Evolutionary conservation across 2,888 invertebrate species (phyloP).

Genomic region (Drosophila borealis): DNA sequence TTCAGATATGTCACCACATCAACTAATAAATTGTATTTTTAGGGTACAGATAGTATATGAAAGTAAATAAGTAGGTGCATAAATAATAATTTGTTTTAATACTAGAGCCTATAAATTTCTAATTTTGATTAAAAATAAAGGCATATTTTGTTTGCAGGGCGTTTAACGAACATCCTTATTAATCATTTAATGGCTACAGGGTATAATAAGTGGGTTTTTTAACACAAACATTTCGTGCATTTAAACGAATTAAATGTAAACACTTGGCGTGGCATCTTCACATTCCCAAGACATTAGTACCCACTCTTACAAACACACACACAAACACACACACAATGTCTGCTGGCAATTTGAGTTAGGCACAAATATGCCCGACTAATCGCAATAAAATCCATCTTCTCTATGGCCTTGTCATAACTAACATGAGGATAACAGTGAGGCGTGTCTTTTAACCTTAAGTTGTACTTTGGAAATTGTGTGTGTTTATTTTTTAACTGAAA

Average conservation of each 20-base stretch:
- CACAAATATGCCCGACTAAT: conserved; percentile 18
- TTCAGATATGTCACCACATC: neutral
- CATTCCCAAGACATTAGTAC: conserved; percentile 32
- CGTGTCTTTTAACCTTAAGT: conserved; percentile 17
- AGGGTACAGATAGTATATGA: neutral
- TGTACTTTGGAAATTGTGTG: conserved; percentile 18
- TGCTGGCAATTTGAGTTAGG: conserved; percentile 7
- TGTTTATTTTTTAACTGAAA: conserved; percentile 19
- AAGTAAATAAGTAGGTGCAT: too few species aligned
- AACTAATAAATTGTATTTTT: neutral
- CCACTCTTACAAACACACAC: conserved; percentile 7
- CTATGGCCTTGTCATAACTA: conserved; percentile 14
- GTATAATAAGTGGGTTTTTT: conserved; percentile 20
- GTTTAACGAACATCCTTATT: too few species aligned
- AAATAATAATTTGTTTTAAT: too few species aligned
- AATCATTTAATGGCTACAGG: neutral
- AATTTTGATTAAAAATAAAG: too few species aligned
- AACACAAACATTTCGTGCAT: conserved; percentile 49
- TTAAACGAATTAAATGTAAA: conserved; percentile 61
- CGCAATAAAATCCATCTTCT: conserved; percentile 18
- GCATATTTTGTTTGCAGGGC: too few species aligned
- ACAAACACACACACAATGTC: neutral
- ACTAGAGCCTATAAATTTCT: too few species aligned
- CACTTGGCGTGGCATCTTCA: conserved; percentile 31
- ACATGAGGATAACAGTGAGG: neutral